Conservation (phyloP, 1,140 invertebrate species). For the Solen grandis region DNA sequence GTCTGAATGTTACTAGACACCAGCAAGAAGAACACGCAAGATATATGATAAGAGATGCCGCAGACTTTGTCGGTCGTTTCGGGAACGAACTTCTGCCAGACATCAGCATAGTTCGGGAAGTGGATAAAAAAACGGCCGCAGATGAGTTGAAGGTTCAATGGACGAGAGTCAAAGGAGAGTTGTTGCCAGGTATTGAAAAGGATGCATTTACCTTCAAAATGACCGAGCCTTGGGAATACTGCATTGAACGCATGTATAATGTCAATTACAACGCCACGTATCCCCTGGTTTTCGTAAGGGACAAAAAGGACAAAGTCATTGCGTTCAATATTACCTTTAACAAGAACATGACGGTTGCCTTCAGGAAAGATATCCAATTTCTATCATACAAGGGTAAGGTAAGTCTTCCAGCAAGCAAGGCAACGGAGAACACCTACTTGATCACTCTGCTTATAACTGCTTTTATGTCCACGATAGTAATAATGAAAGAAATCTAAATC, state of each 20-base stretch:
- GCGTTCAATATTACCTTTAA: slow-evolving; percentile 7
- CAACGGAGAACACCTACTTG: too few species aligned
- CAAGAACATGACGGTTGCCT: neutral
- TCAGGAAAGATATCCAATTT: neutral
- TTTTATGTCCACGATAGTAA: too few species aligned
- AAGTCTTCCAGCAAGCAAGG: too few species aligned
- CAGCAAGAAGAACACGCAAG: neutral
- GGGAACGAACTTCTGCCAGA: slow-evolving; percentile 39
- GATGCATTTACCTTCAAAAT: slow-evolving; percentile 39
- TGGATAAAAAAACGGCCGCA: neutral
- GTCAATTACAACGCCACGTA: slow-evolving; percentile 1
- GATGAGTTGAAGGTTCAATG: slow-evolving; percentile 12
- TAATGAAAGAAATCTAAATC: too few species aligned
- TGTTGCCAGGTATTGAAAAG: slow-evolving; percentile 7
- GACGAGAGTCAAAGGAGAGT: slow-evolving; percentile 31
- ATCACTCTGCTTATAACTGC: too few species aligned
- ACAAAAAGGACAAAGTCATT: neutral
- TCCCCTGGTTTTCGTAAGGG: slow-evolving; percentile 5
- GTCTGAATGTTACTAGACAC: neutral
- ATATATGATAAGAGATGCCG: slow-evolving; percentile 11
- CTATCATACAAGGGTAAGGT: too few species aligned
- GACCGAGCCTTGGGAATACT: slow-evolving; percentile 41
- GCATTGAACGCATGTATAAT: slow-evolving; percentile 7
- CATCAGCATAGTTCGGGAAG: neutral
- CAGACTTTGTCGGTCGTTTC: slow-evolving; percentile 32